Base-by-base conservation (phyloP, 2,888 invertebrate species). In the Psylliodes chrysocephalus region DNA sequence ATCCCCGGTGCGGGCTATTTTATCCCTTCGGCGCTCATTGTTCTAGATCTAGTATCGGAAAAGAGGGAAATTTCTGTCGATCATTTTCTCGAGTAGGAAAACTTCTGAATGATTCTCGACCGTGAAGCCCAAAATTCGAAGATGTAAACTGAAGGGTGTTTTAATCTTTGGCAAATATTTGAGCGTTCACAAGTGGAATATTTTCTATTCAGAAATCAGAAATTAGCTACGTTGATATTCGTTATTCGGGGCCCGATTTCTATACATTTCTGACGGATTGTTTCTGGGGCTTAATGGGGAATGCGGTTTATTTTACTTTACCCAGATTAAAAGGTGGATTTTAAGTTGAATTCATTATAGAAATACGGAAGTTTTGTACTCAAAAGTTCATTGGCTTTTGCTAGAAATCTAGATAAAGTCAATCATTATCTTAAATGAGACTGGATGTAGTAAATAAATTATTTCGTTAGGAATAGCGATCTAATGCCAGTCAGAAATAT, bases 131-230 rank as follows among this genome's bases (percentile, higher is more conserved):
- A 51, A 65, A 64, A 66, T 68, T 67, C 70, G 67, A 72, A 72
- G 72, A 71, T 68, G 69, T 66, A 71, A 71, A 71, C 71, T 70
- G 64, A 66, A 71, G 73, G 71, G 73, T 69, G 69, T 68, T 70
- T 69, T 71, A 73, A 73, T 73, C 71, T 70, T 72, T 54, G 47
- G 69, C 69, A 72, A 73, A 73, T 73, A 73, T 73, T 73, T 72
- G 65, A 69, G 64, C 64, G 60, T 70, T 66, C 51, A 64, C 68
- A 70, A 70, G 64, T 70, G 68, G 68, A 65, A 64, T 66, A 65
- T 60, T 70, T 70, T 68, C 68, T 66, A 66, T 70, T 70, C 64
- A 66, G 42, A 66, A 62, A 68, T 66, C 66, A 57, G 65, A 63
- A 67, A 69, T 67, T 67, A 65, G 67, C 63, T 65, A 61, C 67